These are phyloP conservation scores for Sericinus montela DNA, from an alignment of 2,888 invertebrate genomes.

Conservation along the genomic window DNA sequence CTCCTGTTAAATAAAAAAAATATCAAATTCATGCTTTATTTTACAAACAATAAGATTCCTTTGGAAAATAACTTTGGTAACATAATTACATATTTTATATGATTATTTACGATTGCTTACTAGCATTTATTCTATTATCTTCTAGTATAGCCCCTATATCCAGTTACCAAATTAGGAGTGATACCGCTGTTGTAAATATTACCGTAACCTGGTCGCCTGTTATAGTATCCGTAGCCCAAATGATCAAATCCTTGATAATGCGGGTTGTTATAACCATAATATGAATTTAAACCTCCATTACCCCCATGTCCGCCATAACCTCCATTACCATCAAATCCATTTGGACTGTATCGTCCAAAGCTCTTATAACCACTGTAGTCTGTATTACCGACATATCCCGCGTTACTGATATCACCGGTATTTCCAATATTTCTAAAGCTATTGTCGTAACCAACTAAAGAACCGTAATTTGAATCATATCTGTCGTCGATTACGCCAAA, in stretches of 20 bases:
- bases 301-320: slow-evolving; percentile 81
- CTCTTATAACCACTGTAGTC: slow-evolving; percentile 22
- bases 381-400: slow-evolving; percentile 18
- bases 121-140: slow-evolving; percentile 16
- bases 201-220: slow-evolving; percentile 51
- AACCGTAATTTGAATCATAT: slow-evolving; percentile 21
- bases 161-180: slow-evolving; percentile 69
- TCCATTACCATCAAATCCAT: slow-evolving; percentile 40
- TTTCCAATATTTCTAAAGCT: slow-evolving; percentile 15
- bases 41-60: not conserved
- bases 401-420: slow-evolving; percentile 21
- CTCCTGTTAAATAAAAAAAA: too few relatives aligned
- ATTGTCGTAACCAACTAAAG: slow-evolving; percentile 25
- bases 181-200: slow-evolving; percentile 63
- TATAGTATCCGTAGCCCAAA: slow-evolving; percentile 80
- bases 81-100: not conserved
- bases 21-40: not conserved
- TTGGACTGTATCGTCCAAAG: slow-evolving; percentile 23
- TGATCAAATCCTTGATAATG: slow-evolving; percentile 74
- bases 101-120: not conserved
- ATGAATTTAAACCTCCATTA: slow-evolving; percentile 79
- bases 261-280: slow-evolving; percentile 79
- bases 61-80: slow-evolving; percentile 23
- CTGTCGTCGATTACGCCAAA: slow-evolving; percentile 26
- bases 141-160: slow-evolving; percentile 70